These are phyloP conservation scores for Phalacrocorax pelagicus DNA, from an alignment of 2,113 vertebrate genomes.

Conservation along the genomic window DNA sequence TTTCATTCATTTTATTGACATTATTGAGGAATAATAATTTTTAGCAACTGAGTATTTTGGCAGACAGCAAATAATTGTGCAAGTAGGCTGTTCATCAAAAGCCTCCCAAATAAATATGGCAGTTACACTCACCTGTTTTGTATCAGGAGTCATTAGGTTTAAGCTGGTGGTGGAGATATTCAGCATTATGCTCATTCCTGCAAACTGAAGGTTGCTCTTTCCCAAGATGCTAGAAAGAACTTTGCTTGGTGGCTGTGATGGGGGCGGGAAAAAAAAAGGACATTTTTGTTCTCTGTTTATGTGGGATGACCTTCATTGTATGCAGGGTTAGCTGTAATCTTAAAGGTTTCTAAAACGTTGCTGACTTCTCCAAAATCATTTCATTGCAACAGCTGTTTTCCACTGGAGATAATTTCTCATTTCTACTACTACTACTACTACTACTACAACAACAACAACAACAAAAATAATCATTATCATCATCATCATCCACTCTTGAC, in stretches of 20 bases:
- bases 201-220: slow-evolving; percentile 97
- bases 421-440: not conserved
- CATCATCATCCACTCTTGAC: not conserved
- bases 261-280: not conserved
- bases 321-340: not conserved
- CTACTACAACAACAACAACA: not conserved
- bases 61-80: not conserved
- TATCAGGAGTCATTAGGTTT: slow-evolving; percentile 94
- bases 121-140: slow-evolving; percentile 87
- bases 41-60: not conserved
- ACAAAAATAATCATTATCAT: too few relatives aligned
- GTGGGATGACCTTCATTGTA: not conserved
- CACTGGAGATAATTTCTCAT: not conserved
- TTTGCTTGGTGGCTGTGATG: slow-evolving; percentile 90
- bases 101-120: not conserved
- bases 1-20: not conserved
- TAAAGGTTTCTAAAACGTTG: not conserved
- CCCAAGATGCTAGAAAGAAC: slow-evolving; percentile 91
- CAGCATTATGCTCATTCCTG: slow-evolving; percentile 94
- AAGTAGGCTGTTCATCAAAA: not conserved
- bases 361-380: not conserved
- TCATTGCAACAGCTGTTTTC: not conserved
- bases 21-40: not conserved
- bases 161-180: slow-evolving; percentile 97
- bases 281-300: not conserved